These are phyloP conservation scores for Ptilorrhoa leucosticta DNA, from an alignment of 2,113 vertebrate genomes.

Conservation along the genomic window DNA sequence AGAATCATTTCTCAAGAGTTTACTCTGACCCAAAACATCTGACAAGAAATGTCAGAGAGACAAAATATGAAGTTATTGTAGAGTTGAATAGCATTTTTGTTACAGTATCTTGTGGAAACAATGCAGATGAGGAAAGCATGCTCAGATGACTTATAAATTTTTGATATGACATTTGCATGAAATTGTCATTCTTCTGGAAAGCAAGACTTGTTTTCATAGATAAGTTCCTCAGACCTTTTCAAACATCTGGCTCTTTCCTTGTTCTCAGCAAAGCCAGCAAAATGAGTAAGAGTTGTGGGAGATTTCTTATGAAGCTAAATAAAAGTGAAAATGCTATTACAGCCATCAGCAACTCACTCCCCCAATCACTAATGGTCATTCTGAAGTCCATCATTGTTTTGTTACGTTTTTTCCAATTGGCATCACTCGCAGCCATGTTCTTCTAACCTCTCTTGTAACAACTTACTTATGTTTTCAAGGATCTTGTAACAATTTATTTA, in stretches of 20 bases:
- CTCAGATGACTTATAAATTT: background rate
- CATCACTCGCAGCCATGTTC: background rate
- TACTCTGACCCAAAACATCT: conserved; percentile 56
- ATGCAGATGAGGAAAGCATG: background rate
- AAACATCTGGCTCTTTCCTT: background rate
- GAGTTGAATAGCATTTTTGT: conserved; percentile 13
- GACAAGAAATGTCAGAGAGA: conserved; percentile 65
- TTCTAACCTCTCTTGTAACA: background rate
- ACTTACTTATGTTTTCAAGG: background rate
- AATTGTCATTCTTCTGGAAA: background rate
- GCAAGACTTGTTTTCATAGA: background rate
- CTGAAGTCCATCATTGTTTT: background rate
- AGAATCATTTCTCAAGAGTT: conserved; percentile 62
- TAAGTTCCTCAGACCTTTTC: background rate
- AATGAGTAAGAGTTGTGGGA: background rate
- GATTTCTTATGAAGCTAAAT: background rate
- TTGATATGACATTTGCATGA: background rate
- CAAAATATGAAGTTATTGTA: conserved; percentile 48
- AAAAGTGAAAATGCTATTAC: background rate
- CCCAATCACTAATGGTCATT: background rate
- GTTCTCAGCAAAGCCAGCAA: background rate
- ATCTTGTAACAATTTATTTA: background rate
- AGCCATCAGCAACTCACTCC: background rate
- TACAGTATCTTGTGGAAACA: background rate
- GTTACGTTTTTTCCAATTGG: background rate